phyloP scores from a whole-genome alignment of 2,797 vertebrate genomes.

The Sitta carolinensis region DNA sequence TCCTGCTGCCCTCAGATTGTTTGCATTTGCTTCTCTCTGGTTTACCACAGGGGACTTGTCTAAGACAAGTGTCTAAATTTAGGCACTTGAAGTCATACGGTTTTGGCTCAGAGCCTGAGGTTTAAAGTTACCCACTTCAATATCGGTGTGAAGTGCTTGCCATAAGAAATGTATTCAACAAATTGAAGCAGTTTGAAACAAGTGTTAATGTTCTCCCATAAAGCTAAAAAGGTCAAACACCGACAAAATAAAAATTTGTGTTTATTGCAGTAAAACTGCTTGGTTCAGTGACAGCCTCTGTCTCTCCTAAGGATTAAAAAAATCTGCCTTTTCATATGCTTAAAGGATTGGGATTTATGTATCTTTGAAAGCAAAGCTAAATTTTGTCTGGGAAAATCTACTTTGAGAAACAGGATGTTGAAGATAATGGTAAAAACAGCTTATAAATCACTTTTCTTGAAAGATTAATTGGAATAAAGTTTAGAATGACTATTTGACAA shows the following conservation, averaged over 20 bases:
- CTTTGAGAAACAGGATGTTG: neutral
- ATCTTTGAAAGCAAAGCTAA: neutral
- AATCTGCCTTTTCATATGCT: neutral
- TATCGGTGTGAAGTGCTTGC: neutral
- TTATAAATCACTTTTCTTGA: neutral
- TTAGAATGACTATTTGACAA: neutral
- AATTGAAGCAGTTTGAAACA: neutral
- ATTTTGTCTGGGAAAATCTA: neutral
- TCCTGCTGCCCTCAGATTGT: neutral
- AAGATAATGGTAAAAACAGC: neutral
- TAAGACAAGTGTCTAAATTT: constrained; percentile 34
- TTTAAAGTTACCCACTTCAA: neutral
- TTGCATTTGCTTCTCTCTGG: neutral
- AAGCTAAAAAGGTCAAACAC: neutral
- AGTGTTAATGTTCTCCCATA: neutral
- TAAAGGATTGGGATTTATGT: neutral
- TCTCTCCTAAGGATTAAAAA: neutral
- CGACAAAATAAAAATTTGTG: neutral
- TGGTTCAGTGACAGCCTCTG: neutral
- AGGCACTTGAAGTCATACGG: neutral
- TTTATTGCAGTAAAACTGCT: neutral
- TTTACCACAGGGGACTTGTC: neutral
- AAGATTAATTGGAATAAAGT: neutral
- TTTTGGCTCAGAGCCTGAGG: constrained; percentile 5
- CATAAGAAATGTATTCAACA: neutral